These are phyloP conservation scores for Protophormia terraenovae DNA, from an alignment of 2,888 invertebrate species.

Conservation along the genomic window DNA sequence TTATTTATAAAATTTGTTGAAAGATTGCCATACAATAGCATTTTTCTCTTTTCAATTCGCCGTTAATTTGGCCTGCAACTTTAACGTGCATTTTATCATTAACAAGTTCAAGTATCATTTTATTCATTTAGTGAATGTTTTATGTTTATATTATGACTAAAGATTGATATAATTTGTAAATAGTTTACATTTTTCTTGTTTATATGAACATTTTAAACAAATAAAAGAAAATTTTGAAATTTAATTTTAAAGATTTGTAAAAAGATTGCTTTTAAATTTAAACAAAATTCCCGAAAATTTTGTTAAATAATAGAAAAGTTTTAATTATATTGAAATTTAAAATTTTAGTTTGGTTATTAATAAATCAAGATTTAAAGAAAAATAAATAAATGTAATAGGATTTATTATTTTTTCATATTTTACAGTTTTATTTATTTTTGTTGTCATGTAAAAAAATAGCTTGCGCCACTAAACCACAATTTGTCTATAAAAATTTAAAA, in stretches of 20 bases:
- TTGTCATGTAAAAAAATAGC: background rate
- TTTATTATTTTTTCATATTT: too few species aligned
- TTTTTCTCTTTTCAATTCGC: background rate
- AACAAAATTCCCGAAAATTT: too few species aligned
- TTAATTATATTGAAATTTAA: too few species aligned
- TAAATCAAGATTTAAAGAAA: too few species aligned
- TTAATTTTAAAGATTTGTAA: too few species aligned
- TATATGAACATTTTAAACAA: background rate
- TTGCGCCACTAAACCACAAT: constrained; percentile 1
- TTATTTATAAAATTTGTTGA: constrained; percentile 15
- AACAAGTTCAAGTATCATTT: constrained; percentile 33
- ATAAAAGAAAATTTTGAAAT: background rate
- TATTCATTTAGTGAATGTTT: background rate
- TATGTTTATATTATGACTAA: background rate
- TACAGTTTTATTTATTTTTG: too few species aligned
- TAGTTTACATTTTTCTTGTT: background rate
- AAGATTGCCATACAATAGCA: constrained; percentile 5
- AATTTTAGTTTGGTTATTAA: too few species aligned
- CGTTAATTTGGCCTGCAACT: background rate
- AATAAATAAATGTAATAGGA: too few species aligned
- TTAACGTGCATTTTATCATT: background rate
- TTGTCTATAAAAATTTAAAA: background rate
- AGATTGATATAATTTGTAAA: constrained; percentile 15
- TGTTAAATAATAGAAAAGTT: too few species aligned
- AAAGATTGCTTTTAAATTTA: too few species aligned